A percentile compares a stretch with the other conserved stretches of the same genome.
These are phyloP conservation scores for Chelon auratus DNA, from an alignment of 2,797 vertebrate genomes.

Conservation along the genomic window DNA sequence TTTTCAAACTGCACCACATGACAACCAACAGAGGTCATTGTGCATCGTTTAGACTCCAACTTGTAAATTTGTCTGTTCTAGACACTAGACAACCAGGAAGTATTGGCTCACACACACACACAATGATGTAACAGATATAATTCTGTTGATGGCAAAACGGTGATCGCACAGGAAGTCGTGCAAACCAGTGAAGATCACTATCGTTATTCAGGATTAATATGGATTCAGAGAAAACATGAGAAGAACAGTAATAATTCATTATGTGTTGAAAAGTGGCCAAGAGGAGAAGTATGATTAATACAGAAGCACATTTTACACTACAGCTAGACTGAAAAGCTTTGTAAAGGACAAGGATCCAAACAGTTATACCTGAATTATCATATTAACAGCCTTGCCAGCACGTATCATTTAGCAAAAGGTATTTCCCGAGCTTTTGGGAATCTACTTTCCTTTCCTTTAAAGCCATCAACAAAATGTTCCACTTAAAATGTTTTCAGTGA, in stretches of 20 bases:
- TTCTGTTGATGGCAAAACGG: conserved; percentile 5
- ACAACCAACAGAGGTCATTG: neutral
- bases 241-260: too few species aligned
- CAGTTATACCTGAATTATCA: neutral
- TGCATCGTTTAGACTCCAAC: neutral
- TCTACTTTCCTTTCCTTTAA: too few species aligned
- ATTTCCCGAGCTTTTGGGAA: too few species aligned
- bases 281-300: too few species aligned
- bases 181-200: neutral
- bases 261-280: too few species aligned
- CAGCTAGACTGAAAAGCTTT: neutral
- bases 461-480: too few species aligned
- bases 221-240: too few species aligned
- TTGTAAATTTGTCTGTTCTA: neutral
- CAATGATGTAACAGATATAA: conserved; percentile 15
- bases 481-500: too few species aligned
- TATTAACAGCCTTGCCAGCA: too few species aligned
- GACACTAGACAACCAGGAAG: conserved; percentile 5
- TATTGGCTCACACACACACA: neutral
- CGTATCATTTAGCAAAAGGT: too few species aligned
- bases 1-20: neutral
- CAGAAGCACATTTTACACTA: too few species aligned
- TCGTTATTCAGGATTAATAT: too few species aligned
- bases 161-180: neutral
- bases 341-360: neutral